Evolutionary conservation across 2,888 invertebrate species (phyloP).

Genomic region (Dryomyza anilis): DNA sequence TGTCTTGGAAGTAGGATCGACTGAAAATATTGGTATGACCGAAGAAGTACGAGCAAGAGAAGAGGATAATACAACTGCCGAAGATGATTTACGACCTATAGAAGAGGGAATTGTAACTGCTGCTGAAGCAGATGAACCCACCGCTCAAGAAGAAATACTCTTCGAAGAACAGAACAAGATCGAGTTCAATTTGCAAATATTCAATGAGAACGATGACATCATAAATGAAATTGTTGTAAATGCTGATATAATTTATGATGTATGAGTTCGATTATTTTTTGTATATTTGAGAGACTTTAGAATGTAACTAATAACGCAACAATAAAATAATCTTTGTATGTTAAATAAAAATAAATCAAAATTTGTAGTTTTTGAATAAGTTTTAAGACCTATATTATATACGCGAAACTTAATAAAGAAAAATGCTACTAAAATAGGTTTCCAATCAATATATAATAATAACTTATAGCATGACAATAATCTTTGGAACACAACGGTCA

Average conservation of each 20-base stretch:
- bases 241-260: slow-evolving; percentile 45
- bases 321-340: too few species aligned
- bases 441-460: too few species aligned
- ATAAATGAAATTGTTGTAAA: slow-evolving; percentile 45
- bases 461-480: too few species aligned
- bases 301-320: not conserved
- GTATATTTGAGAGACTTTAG: not conserved
- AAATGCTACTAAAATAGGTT: too few species aligned
- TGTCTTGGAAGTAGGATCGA: not conserved
- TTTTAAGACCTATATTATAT: too few species aligned
- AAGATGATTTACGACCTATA: too few species aligned
- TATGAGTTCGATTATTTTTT: slow-evolving; percentile 7
- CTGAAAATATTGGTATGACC: not conserved
- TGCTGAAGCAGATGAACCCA: not conserved
- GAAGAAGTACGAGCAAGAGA: not conserved
- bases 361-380: too few species aligned
- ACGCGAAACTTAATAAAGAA: too few species aligned
- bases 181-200: slow-evolving; percentile 47
- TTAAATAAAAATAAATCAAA: not conserved
- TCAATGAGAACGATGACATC: slow-evolving; percentile 43
- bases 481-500: too few species aligned
- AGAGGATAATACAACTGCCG: not conserved
- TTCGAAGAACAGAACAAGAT: not conserved
- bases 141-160: not conserved
- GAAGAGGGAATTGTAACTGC: too few species aligned